Evolutionary conservation across 1,140 invertebrate genomes (phyloP).

Genomic region (Drosophila santomea): DNA sequence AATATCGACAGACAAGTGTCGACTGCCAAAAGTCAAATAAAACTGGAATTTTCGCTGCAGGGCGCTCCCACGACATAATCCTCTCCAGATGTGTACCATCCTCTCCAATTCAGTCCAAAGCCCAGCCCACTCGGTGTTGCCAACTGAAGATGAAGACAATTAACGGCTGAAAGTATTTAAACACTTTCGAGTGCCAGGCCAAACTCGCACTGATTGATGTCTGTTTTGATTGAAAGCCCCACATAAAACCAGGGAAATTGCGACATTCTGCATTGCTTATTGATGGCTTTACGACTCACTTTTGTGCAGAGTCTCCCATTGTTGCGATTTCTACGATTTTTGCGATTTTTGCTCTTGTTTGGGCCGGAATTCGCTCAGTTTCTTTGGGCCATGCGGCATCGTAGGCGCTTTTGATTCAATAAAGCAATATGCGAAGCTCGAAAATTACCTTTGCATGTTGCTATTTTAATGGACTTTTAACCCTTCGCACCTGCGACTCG

Average conservation of each 20-base stretch:
- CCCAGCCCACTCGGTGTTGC: slow-evolving; percentile 20
- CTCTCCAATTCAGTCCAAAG: neutral
- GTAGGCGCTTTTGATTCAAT: slow-evolving; percentile 20
- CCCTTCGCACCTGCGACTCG: slow-evolving; percentile 30
- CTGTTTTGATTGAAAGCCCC: slow-evolving; percentile 55
- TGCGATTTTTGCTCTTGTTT: slow-evolving; percentile 52
- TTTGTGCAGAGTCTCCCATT: slow-evolving; percentile 33
- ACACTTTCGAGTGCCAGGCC: slow-evolving; percentile 29
- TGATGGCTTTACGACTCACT: slow-evolving; percentile 54
- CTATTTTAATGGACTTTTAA: slow-evolving; percentile 44
- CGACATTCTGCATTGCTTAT: slow-evolving; percentile 59
- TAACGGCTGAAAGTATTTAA: slow-evolving; percentile 41
- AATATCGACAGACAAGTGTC: slow-evolving; percentile 51
- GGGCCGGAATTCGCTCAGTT: slow-evolving; percentile 31
- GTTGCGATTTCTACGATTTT: slow-evolving; percentile 43
- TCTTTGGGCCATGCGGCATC: slow-evolving; percentile 39
- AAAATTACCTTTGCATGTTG: slow-evolving; percentile 52
- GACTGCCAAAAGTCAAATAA: slow-evolving; percentile 20
- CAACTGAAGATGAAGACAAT: slow-evolving; percentile 60
- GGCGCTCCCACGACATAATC: slow-evolving; percentile 73
- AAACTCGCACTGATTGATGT: slow-evolving; percentile 60
- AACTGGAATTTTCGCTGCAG: slow-evolving; percentile 46
- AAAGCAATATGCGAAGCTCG: slow-evolving; percentile 3
- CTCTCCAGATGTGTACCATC: slow-evolving; percentile 18
- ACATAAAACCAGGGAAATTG: slow-evolving; percentile 31